Evolutionary conservation across 2,113 vertebrate genomes (phyloP), one percentile per base, ranked within the genome.

Genomic region (Herpetotheres cachinnans): DNA sequence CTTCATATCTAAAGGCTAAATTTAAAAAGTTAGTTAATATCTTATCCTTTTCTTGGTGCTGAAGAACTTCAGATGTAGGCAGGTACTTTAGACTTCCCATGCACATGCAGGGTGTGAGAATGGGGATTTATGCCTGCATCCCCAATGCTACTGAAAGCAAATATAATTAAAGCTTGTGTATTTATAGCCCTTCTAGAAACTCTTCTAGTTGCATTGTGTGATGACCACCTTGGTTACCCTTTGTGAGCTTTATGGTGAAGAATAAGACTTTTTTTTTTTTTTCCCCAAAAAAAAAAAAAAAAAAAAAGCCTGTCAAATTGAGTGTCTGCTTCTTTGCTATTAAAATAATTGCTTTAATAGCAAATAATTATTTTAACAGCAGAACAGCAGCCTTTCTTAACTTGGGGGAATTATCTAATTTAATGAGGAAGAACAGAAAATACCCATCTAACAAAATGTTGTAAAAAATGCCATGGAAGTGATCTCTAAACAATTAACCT

Each of bases 401-500:
- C 97, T 97, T 97, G 95, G 87, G 96, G 97, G 95, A 97, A 96
- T 97, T 97, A 88, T 86, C 97, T 96, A 97, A 97, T 97, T 97
- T 97, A 97, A 97, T 97, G 97, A 97, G 94, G 59, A 95, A 92
- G 96, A 96, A 95, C 67, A 96, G 94, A 96, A 97, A 96, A 96
- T 97, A 97, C 91, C 47, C 93, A 96, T 97, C 96, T 96, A 97
- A 95, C 96, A 97, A 93, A 96, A 72, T 83, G 91, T 70, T 96
- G 93, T 94, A 95, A 96, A 91, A 95, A 96, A 95, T 91, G 95
- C 95, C 74, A 29, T 95, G 84, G 74, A 96, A 96, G 89, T 97
- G 96, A 96, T 97, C 97, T 97, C 97, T 97, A 97, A 97, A 97
- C 97, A 97, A 97, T 97, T 97, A 97, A 97, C 97, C 96, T 96